Percentiles rank a stretch among this genome's conserved stretches.
Evolutionary conservation across 2,113 vertebrate genomes (phyloP).

Genomic region (Muntiacus muntjak): DNA sequence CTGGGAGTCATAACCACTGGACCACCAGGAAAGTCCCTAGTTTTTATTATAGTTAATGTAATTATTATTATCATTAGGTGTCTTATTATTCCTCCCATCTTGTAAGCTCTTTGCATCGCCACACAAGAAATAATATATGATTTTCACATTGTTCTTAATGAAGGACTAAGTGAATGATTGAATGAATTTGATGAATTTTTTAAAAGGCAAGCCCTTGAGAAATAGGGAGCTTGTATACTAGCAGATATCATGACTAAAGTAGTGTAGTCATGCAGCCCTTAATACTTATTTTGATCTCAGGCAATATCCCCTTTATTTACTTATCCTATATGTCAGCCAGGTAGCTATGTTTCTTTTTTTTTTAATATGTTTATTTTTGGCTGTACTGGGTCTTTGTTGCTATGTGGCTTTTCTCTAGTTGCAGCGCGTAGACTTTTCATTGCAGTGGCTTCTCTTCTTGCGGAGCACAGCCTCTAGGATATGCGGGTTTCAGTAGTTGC

Average conservation of each 20-base stretch:
- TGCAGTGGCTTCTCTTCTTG: neutral
- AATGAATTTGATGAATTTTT: neutral
- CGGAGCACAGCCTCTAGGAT: fast-evolving
- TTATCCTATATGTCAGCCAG: neutral
- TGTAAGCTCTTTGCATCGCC: neutral
- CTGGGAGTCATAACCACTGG: neutral
- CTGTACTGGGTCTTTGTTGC: neutral
- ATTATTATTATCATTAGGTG: neutral
- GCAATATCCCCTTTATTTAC: neutral
- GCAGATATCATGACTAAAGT: neutral
- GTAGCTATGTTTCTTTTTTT: neutral
- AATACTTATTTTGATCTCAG: neutral
- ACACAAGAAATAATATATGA: neutral
- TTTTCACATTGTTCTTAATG: neutral
- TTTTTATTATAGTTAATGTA: neutral
- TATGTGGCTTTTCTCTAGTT: neutral
- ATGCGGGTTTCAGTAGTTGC: neutral
- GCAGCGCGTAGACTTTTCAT: neutral
- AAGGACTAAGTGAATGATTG: neutral
- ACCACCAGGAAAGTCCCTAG: neutral
- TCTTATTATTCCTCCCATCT: neutral
- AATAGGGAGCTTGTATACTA: neutral
- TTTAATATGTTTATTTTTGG: neutral
- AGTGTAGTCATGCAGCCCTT: neutral
- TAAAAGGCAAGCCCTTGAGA: neutral